A percentile compares a stretch with the other conserved stretches of the same genome.
Conservation (phyloP, 2,888 invertebrate species). For the Periphyllus acericola region DNA sequence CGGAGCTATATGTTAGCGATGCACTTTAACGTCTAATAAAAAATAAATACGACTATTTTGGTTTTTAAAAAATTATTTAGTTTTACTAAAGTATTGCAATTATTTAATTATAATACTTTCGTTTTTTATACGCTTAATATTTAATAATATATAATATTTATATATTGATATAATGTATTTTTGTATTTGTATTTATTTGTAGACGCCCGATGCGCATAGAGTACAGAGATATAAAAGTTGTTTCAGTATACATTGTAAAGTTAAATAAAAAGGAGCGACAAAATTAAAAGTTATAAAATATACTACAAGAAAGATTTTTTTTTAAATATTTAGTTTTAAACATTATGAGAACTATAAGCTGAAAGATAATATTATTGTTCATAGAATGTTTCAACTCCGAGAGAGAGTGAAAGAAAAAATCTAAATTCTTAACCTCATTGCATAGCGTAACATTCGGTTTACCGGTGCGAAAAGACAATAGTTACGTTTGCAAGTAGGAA, state of each 20-base stretch:
- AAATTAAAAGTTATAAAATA: neutral
- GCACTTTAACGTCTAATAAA: too few species aligned
- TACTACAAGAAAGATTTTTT: too few species aligned
- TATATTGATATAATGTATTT: too few species aligned
- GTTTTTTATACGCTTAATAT: too few species aligned
- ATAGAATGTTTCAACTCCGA: neutral
- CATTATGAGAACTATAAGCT: neutral
- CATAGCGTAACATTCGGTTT: neutral
- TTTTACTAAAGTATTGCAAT: too few species aligned
- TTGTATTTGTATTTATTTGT: neutral
- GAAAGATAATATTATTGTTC: neutral
- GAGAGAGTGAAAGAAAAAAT: neutral
- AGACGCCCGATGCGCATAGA: neutral
- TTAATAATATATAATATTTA: too few species aligned
- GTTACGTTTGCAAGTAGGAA: neutral
- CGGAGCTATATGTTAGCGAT: too few species aligned
- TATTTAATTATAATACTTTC: too few species aligned
- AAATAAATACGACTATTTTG: too few species aligned
- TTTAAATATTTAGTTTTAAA: neutral
- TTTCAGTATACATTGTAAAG: neutral
- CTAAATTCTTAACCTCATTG: neutral
- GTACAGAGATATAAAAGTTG: neutral
- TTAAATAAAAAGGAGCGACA: neutral
- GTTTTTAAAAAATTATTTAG: too few species aligned
- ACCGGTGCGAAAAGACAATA: constrained; percentile 1